Evolutionary conservation across 2,888 invertebrate genomes (phyloP).

Genomic region (Hyposoter didymator): DNA sequence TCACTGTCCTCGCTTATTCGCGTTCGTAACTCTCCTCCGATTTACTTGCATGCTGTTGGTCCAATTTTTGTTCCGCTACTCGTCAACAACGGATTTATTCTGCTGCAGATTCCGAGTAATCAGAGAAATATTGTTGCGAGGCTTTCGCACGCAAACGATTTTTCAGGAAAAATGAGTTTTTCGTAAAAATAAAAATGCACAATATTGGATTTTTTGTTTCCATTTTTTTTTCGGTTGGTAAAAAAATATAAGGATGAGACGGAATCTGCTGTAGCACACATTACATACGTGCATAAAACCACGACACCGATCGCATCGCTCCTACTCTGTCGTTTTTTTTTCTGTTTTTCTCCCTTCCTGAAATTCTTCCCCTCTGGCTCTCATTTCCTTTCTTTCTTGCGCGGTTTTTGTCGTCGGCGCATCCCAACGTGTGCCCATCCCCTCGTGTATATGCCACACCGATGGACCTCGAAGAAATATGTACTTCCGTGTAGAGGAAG

Average conservation of each 20-base stretch:
- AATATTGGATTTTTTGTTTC: background rate
- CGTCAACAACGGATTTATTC: slow-evolving; percentile 6
- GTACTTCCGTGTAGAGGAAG: slow-evolving; percentile 69
- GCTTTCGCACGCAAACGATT: background rate
- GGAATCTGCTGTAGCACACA: background rate
- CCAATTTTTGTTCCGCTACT: slow-evolving; percentile 31
- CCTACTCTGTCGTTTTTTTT: slow-evolving; percentile 33
- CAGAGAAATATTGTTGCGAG: background rate
- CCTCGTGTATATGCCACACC: slow-evolving; percentile 7
- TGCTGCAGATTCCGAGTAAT: background rate
- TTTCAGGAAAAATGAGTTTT: background rate
- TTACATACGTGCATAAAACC: slow-evolving; percentile 10
- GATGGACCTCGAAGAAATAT: slow-evolving; percentile 63
- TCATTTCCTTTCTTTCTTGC: slow-evolving; percentile 5
- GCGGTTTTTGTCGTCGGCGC: slow-evolving; percentile 34
- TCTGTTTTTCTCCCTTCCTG: background rate
- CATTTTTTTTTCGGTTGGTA: background rate
- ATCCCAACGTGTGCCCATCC: slow-evolving; percentile 37
- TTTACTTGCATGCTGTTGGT: slow-evolving; percentile 6
- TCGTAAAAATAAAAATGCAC: background rate
- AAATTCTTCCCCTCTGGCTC: slow-evolving; percentile 3
- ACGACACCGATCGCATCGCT: slow-evolving; percentile 28
- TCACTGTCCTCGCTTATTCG: slow-evolving; percentile 42
- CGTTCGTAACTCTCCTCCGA: background rate
- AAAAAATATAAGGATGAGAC: background rate